A percentile compares a stretch with the other conserved stretches of the same genome.
Conservation (phyloP, 2,888 invertebrate species). For the Plagodis dolabraria region DNA sequence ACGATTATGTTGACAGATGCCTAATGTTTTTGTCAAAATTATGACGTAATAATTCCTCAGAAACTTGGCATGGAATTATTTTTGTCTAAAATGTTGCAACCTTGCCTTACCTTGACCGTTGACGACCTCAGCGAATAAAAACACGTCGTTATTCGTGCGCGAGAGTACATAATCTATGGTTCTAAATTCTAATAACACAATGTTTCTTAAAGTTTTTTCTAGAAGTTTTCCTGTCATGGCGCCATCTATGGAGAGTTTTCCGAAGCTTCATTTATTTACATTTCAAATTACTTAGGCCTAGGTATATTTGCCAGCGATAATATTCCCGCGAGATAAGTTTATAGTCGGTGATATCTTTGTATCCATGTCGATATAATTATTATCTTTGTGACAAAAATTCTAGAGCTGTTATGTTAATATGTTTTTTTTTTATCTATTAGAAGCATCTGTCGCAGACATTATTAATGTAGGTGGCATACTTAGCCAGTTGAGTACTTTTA, state of each 20-base stretch:
- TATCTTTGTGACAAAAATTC: too few species aligned
- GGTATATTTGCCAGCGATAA: too few species aligned
- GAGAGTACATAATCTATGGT: too few species aligned
- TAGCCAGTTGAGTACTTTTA: too few species aligned
- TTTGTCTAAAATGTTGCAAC: conserved; percentile 37
- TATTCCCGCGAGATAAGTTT: too few species aligned
- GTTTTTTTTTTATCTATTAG: too few species aligned
- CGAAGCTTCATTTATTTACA: conserved; percentile 4
- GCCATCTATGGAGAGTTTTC: conserved; percentile 44
- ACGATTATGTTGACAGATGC: not conserved
- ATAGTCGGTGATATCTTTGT: too few species aligned
- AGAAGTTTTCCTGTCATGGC: conserved; percentile 44
- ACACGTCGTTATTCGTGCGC: not conserved
- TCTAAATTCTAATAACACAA: not conserved
- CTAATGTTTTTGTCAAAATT: not conserved
- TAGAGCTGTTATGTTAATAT: too few species aligned
- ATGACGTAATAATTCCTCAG: conserved; percentile 2
- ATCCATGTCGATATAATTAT: too few species aligned
- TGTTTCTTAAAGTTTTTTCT: conserved; percentile 36
- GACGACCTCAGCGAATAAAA: conserved; percentile 41
- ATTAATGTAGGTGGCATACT: too few species aligned
- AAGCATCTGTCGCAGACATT: too few species aligned
- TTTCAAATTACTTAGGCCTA: not conserved
- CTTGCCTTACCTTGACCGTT: conserved; percentile 64
- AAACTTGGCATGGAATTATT: conserved; percentile 13